Base-by-base conservation (phyloP, 1,140 invertebrate genomes). In the Heliconius congener region DNA sequence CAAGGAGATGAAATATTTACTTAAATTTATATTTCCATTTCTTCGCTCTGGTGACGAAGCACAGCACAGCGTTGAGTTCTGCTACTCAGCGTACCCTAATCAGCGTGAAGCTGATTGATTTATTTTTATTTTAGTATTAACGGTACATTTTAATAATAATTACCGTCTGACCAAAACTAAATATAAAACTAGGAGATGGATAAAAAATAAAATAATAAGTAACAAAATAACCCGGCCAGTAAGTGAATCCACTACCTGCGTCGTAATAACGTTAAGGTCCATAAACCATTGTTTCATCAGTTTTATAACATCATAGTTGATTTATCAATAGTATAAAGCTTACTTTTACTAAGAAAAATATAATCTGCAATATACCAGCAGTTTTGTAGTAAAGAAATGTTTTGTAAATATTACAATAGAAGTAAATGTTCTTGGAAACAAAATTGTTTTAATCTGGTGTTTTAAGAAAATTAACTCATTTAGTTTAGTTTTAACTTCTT, bases 321-420 rank as follows among this genome's bases (percentile, higher is more conserved):
- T 23, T 60, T 8, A 66, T 18, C 16, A 19, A 19, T 52, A 52
- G 18, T 52, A 19, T 18, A 16, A 66, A 66, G 60, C 60, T 66
- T 66, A 27, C n/a, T n/a, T 66, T 66, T 66, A 66, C 60, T 30
- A 23, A 30, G 23, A 66, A 66, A 66, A 27, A 66, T 66, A 66
- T 66, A 66, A 66, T 66, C 60, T 66, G 9, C 23, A 66, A 27
- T 30, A 23, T 6, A 16, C 13, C 9, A 66, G 30, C 23, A 66
- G 60, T 66, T 66, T 27, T 66, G 60, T 66, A 27, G 23, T 30
- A 27, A 66, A 66, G 9, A 5, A 66, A 16, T 66, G 27, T 66
- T 66, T 66, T 13, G 19, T 77, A n/a, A 23, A 66, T 27, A 66
- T 3, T 5, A 66, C 23, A 66, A 66, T 13, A 66, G 23, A 66